Evolutionary conservation across 2,888 invertebrate species (phyloP).

Genomic region (Pterostichus niger): DNA sequence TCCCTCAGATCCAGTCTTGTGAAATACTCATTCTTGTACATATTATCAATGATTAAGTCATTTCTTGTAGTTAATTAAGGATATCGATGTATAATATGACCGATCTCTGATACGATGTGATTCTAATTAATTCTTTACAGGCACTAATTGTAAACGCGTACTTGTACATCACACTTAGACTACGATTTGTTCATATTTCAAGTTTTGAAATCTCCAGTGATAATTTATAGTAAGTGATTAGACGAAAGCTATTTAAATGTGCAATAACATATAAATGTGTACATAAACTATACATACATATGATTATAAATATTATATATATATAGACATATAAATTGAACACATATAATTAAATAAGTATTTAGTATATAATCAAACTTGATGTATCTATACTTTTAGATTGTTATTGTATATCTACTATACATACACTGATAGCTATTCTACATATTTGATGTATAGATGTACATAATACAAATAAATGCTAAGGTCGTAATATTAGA

Average conservation of each 20-base stretch:
- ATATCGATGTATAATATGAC: conserved; percentile 71
- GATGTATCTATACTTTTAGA: conserved; percentile 64
- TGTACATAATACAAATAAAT: conserved; percentile 66
- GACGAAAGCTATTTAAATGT: conserved; percentile 74
- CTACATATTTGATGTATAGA: conserved; percentile 67
- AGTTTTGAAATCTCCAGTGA: conserved; percentile 63
- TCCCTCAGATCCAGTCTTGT: conserved; percentile 70
- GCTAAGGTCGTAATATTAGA: conserved; percentile 63
- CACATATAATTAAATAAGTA: conserved; percentile 31
- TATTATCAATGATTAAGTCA: conserved; percentile 72
- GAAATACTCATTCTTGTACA: conserved; percentile 70
- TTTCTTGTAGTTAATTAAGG: conserved; percentile 67
- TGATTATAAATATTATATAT: conserved; percentile 62
- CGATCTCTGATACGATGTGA: conserved; percentile 75
- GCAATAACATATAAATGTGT: conserved; percentile 74
- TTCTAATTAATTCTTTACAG: conserved; percentile 69
- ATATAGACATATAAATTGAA: conserved; percentile 56
- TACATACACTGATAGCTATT: conserved; percentile 64
- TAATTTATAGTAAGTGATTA: conserved; percentile 65
- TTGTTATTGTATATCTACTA: conserved; percentile 63
- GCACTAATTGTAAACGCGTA: conserved; percentile 65
- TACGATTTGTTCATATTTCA: conserved; percentile 64
- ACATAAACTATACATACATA: conserved; percentile 53
- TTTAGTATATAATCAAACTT: conserved; percentile 50
- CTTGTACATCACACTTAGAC: conserved; percentile 60